Base-by-base conservation (phyloP, 2,888 invertebrate species). In the Rhamphomyia laevipes region DNA sequence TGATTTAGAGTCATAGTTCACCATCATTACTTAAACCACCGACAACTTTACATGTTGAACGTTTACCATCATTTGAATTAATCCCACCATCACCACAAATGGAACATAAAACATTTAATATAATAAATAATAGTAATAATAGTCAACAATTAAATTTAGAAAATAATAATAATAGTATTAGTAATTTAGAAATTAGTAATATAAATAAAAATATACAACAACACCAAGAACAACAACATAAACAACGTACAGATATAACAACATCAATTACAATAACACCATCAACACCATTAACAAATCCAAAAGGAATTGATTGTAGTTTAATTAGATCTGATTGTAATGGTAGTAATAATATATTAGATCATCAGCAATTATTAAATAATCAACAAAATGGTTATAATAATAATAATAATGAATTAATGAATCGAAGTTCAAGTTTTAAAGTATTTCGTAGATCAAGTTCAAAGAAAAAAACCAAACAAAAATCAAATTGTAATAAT, bases 351-450 rank as follows among this genome's bases (percentile, higher is more conserved):
- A 7, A 41, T 30, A 23, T 43, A 27, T 18, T 43, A 3, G 48
- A 49, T 27, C 13, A 18, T 5, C 43, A 45, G 16, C 31, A 31
- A 55, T 52, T 33, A 56, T 46, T 2, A 54, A 31, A 59, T 42
- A 55, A 44, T 35, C 1, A 48, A 45, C n/a, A 59, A 49, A 6
- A 52, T 56, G 48, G 46, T 37, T n/a, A n/a, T n/a, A n/a, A n/a
- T n/a, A n/a, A n/a, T n/a, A n/a, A n/a, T n/a, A n/a, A n/a, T n/a
- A 58, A 27, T 55, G 72, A 77, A 58, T n/a, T n/a, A n/a, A 76
- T 82, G 21, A 81, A 81, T 56, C 72, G 84, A 58, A 81, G 81
- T 17, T 82, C 83, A 61, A 86, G 87, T 53, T 85, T 84, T 27
- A 68, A 67, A 82, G 81, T 84, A 58, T 73, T 84, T 57, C 81